Percentiles rank a stretch among this genome's conserved stretches.
These are phyloP conservation scores for Macrobrachium nipponense DNA, from an alignment of 1,140 invertebrate species.

Conservation along the genomic window DNA sequence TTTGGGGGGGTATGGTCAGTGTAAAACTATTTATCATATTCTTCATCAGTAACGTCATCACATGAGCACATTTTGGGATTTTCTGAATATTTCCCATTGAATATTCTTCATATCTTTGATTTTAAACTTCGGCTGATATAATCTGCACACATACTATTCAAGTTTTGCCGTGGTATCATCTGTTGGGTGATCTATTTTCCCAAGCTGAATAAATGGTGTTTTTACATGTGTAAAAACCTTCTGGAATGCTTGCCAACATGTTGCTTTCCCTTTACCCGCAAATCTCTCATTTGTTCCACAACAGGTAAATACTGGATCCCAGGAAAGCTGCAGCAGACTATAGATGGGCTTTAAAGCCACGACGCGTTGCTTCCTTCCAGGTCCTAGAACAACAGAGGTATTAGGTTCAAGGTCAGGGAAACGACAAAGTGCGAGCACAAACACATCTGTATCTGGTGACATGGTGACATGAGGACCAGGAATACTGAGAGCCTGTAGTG, in stretches of 20 bases:
- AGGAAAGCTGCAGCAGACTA: neutral
- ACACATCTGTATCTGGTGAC: constrained; percentile 13
- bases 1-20: too few relatives aligned
- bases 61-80: too few relatives aligned
- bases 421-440: neutral
- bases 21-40: too few relatives aligned
- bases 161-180: too few relatives aligned
- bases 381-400: neutral
- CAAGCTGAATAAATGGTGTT: too few relatives aligned
- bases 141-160: too few relatives aligned
- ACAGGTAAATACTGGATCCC: neutral
- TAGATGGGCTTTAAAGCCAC: neutral
- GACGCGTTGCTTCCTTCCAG: neutral
- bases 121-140: too few relatives aligned
- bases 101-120: too few relatives aligned
- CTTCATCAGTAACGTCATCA: too few relatives aligned
- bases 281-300: neutral
- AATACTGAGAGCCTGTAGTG: too few relatives aligned
- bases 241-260: neutral
- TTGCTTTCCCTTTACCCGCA: constrained; percentile 4
- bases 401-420: neutral
- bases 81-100: too few relatives aligned
- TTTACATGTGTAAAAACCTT: neutral
- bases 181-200: too few relatives aligned
- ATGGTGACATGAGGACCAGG: neutral